A percentile compares a stretch with the other conserved stretches of the same genome.
phyloP scores from a whole-genome alignment of 2,888 invertebrate genomes.

The Chelonus formosanus region DNA sequence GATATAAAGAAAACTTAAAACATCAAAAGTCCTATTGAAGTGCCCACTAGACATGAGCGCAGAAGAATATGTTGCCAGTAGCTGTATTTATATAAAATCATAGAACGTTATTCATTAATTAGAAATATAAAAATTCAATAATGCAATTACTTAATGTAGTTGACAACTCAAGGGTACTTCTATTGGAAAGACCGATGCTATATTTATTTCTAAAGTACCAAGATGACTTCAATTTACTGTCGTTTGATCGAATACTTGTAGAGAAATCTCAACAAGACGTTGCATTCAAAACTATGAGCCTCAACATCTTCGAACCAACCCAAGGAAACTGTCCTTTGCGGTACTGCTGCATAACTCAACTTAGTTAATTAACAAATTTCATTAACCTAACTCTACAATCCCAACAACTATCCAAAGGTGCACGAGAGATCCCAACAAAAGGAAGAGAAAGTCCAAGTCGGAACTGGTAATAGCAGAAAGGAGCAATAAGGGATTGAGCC shows the following conservation, averaged over 20 bases:
- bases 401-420: slow-evolving; percentile 15
- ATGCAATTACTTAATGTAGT: slow-evolving; percentile 5
- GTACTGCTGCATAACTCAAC: slow-evolving; percentile 21
- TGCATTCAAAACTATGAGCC: slow-evolving; percentile 4
- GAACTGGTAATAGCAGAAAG: background rate
- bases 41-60: too few relatives aligned
- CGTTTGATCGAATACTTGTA: too few relatives aligned
- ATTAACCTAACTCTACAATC: slow-evolving; percentile 10
- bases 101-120: background rate
- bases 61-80: too few relatives aligned
- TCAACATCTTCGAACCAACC: background rate
- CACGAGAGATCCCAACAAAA: slow-evolving; percentile 5
- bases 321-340: slow-evolving; percentile 18
- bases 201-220: too few relatives aligned
- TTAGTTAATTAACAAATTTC: slow-evolving; percentile 26
- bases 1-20: too few relatives aligned
- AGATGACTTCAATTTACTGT: too few relatives aligned
- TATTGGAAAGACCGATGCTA: background rate
- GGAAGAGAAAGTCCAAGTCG: background rate
- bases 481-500: background rate
- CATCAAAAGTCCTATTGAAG: too few relatives aligned
- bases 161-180: background rate
- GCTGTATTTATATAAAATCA: too few relatives aligned
- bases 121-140: background rate
- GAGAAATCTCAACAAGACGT: background rate